Evolutionary conservation across 1,140 invertebrate species (phyloP).

Genomic region (Spodoptera frugiperda): DNA sequence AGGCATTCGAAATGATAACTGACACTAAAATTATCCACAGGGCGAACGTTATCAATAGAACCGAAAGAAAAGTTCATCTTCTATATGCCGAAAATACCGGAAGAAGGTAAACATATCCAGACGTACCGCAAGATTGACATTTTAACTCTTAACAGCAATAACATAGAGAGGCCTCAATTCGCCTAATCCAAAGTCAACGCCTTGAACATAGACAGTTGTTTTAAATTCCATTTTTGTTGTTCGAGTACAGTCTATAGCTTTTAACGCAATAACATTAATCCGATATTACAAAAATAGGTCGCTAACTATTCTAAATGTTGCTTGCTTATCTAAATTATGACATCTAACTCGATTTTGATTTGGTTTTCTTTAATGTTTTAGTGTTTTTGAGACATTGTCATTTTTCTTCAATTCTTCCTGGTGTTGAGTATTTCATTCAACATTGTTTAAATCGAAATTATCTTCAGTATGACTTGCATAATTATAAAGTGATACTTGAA

Average conservation of each 20-base stretch:
- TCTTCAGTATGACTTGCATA: not conserved
- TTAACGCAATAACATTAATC: conserved; percentile 42
- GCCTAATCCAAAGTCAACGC: conserved; percentile 72
- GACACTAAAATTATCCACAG: conserved; percentile 69
- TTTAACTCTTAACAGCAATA: conserved; percentile 80
- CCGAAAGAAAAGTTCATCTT: conserved; percentile 79
- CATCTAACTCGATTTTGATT: not conserved
- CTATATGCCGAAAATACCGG: conserved; percentile 79
- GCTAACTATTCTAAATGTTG: conserved; percentile 26
- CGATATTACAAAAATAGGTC: conserved; percentile 8
- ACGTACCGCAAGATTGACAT: conserved; percentile 73
- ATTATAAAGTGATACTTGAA: conserved; percentile 48
- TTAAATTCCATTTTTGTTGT: conserved; percentile 50
- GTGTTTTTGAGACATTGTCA: not conserved
- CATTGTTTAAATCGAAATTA: not conserved
- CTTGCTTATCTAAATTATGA: conserved; percentile 32
- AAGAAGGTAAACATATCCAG: conserved; percentile 78
- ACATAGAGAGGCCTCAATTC: conserved; percentile 80
- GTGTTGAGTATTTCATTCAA: not conserved
- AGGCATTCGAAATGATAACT: conserved; percentile 29
- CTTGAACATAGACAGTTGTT: conserved; percentile 45
- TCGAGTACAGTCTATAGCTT: conserved; percentile 43
- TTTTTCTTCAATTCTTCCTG: not conserved
- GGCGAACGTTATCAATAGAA: conserved; percentile 82
- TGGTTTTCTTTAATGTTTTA: not conserved